Evolutionary conservation across 64 coral and sea anemone genomes (phyloP).

Genomic region (Pocillopora damicornis): DNA sequence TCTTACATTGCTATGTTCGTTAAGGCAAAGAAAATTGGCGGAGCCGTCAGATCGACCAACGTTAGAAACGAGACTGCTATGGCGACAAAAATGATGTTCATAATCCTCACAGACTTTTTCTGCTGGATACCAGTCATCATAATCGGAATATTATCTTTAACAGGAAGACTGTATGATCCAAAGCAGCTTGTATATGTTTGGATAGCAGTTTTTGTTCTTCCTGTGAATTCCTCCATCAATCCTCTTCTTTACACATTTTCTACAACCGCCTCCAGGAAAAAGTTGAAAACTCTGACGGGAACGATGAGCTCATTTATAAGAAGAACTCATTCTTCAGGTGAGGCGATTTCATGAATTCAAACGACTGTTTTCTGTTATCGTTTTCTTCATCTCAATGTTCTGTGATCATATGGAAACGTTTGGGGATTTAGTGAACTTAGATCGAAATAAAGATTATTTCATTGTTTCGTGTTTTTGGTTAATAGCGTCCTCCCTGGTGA

Average conservation of each 20-base stretch:
- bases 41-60: conserved; percentile 33
- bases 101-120: conserved; percentile 55
- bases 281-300: background rate
- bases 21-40: conserved; percentile 3
- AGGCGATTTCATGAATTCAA: background rate
- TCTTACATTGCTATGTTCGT: conserved; percentile 53
- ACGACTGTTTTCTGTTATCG: background rate
- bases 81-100: conserved; percentile 50
- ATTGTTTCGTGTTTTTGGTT: no score
- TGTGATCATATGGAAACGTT: background rate
- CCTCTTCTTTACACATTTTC: conserved; percentile 69
- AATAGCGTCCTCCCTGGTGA: no score
- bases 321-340: background rate
- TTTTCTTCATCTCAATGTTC: background rate
- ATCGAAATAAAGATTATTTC: no score
- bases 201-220: conserved; percentile 57
- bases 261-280: conserved; percentile 13
- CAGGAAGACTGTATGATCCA: conserved; percentile 34
- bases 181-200: conserved; percentile 47
- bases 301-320: conserved; percentile 5
- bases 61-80: conserved; percentile 46
- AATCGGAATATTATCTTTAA: conserved; percentile 40
- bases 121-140: conserved; percentile 59
- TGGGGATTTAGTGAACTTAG: no score
- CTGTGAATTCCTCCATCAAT: conserved; percentile 59